Conservation (phyloP, 2,797 vertebrate species). For the Spinus pinus region DNA sequence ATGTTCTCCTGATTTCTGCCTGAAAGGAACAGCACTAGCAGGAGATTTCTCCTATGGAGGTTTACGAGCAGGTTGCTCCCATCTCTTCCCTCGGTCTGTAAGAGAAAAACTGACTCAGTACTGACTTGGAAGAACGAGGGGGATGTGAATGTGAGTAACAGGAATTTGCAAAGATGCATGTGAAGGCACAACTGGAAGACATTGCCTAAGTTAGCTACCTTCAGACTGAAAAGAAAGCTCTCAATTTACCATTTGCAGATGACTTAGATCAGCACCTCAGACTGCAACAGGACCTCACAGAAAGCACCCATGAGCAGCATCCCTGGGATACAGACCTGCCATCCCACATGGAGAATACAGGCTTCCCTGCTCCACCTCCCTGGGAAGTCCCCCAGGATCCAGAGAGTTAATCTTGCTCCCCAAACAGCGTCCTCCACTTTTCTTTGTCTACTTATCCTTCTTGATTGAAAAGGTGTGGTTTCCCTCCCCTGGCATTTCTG, state of each 20-base stretch:
- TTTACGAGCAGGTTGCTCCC: background rate
- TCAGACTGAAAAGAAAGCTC: background rate
- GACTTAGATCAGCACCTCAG: background rate
- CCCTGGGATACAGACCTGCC: background rate
- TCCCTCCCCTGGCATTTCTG: background rate
- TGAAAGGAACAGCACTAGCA: background rate
- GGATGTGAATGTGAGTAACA: background rate
- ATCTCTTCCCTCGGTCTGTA: background rate
- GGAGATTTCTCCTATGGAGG: background rate
- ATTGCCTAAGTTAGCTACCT: background rate
- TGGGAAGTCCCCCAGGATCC: background rate
- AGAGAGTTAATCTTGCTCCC: background rate
- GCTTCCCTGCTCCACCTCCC: background rate
- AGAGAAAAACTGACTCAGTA: background rate
- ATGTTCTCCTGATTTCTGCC: background rate
- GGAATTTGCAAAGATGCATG: background rate
- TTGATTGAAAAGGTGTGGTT: background rate
- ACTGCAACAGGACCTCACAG: background rate
- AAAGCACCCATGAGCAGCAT: background rate
- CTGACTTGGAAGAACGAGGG: background rate
- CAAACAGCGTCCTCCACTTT: background rate
- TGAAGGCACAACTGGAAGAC: background rate
- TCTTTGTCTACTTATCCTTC: background rate
- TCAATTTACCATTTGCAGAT: background rate
- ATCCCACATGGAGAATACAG: background rate